Evolutionary conservation across 2,797 vertebrate genomes (phyloP).

Genomic region (Pseudomugil gertrudae): DNA sequence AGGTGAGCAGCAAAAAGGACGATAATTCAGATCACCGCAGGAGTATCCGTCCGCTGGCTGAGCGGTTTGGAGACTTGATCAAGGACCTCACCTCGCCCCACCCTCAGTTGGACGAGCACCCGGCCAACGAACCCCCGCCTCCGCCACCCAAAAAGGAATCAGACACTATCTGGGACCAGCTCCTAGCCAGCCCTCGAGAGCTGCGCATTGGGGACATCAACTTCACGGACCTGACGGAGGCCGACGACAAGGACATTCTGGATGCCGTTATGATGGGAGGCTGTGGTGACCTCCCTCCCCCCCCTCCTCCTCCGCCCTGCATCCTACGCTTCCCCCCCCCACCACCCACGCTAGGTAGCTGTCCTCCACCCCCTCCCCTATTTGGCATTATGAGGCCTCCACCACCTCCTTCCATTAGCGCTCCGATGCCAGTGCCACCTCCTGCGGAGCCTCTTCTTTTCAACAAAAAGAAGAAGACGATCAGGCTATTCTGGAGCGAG

Average conservation of each 20-base stretch:
- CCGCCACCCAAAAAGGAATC: constrained; percentile 89
- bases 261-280: constrained; percentile 84
- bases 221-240: constrained; percentile 94
- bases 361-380: constrained; percentile 86
- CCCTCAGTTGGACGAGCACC: constrained; percentile 36
- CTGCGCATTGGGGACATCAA: constrained; percentile 95
- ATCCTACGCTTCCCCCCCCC: constrained; percentile 78
- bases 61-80: constrained; percentile 90
- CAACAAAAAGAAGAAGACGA: constrained; percentile 97
- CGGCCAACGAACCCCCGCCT: constrained; percentile 65
- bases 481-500: constrained; percentile 97
- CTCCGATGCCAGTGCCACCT: constrained; percentile 58
- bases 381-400: constrained; percentile 83
- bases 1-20: constrained; percentile 40
- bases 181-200: constrained; percentile 92
- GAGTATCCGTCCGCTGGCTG: constrained; percentile 88
- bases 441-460: constrained; percentile 86
- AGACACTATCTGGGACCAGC: constrained; percentile 97
- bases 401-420: constrained; percentile 82
- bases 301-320: constrained; percentile 86
- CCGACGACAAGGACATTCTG: constrained; percentile 91
- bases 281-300: constrained; percentile 83
- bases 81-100: constrained; percentile 77
- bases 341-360: constrained; percentile 83
- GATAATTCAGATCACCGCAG: constrained; percentile 82